These are phyloP conservation scores for Lepus timidus DNA, from an alignment of 2,113 vertebrate species.

Conservation along the genomic window DNA sequence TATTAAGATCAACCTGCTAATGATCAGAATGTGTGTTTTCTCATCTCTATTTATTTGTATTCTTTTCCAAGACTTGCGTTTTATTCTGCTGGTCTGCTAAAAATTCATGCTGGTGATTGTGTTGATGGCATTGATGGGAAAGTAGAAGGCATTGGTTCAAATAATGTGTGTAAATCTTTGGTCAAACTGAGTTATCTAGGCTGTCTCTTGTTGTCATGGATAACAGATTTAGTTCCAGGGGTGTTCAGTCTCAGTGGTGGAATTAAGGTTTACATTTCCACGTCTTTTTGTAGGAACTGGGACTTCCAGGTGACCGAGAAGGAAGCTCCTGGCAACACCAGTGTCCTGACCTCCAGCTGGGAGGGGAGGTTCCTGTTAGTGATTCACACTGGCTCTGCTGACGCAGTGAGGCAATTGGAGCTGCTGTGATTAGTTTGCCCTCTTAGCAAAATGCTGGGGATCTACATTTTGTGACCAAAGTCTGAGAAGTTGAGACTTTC, in stretches of 20 bases:
- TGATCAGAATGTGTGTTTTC: background rate
- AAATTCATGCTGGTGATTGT: background rate
- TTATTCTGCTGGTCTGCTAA: background rate
- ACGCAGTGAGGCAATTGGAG: background rate
- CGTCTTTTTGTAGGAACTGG: background rate
- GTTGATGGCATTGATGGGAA: background rate
- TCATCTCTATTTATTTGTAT: background rate
- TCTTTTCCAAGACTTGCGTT: background rate
- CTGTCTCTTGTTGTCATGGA: background rate
- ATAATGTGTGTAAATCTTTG: background rate
- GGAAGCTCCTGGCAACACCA: background rate
- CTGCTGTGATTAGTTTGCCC: background rate
- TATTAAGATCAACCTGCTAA: background rate
- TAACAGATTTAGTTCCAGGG: conserved; percentile 7
- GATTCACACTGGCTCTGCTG: background rate
- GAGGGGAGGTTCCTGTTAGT: background rate
- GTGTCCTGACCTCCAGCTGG: background rate
- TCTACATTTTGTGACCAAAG: background rate
- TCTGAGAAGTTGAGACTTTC: background rate
- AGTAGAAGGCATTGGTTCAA: background rate
- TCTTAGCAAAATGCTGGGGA: background rate
- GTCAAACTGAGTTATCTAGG: background rate
- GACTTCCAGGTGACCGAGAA: background rate
- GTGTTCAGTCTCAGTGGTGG: background rate
- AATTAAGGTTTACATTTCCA: background rate